Percentiles rank a stretch among this genome's conserved stretches.
phyloP scores from a whole-genome alignment of 1,140 invertebrate genomes.

The Odontomachus brunneus region DNA sequence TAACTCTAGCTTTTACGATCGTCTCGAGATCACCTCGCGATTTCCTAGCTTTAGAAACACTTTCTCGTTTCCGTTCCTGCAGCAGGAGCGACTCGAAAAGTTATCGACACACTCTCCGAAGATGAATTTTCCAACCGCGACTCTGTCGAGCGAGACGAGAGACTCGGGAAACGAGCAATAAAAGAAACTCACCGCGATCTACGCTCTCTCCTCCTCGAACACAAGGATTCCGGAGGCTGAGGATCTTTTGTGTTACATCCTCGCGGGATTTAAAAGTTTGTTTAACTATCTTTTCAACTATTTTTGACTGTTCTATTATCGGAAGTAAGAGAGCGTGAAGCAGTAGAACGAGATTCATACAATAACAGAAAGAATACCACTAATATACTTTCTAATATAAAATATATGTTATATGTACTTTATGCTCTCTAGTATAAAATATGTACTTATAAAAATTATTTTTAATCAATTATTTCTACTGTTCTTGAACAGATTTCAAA shows the following conservation, averaged over 20 bases:
- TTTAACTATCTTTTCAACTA: no score
- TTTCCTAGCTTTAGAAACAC: conserved; percentile 34
- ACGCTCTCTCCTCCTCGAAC: conserved; percentile 33
- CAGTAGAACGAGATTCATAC: no score
- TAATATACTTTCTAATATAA: no score
- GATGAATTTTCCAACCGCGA: conserved; percentile 44
- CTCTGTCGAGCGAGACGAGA: conserved; percentile 30
- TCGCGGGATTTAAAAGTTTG: not conserved
- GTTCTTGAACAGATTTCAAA: no score
- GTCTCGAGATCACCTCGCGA: not conserved
- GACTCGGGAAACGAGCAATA: conserved; percentile 18
- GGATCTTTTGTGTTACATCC: not conserved
- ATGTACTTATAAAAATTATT: no score
- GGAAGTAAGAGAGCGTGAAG: no score
- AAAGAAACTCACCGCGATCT: conserved; percentile 24
- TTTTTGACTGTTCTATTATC: no score
- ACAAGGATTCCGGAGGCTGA: not conserved
- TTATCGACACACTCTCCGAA: conserved; percentile 34
- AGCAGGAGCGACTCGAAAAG: conserved; percentile 22
- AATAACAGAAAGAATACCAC: no score
- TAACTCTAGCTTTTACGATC: no score
- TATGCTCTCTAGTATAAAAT: no score
- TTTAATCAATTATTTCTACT: no score
- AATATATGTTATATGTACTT: no score
- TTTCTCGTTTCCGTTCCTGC: conserved; percentile 31